Conservation (phyloP, 2,888 invertebrate species). For the Drosophila anomalata region DNA sequence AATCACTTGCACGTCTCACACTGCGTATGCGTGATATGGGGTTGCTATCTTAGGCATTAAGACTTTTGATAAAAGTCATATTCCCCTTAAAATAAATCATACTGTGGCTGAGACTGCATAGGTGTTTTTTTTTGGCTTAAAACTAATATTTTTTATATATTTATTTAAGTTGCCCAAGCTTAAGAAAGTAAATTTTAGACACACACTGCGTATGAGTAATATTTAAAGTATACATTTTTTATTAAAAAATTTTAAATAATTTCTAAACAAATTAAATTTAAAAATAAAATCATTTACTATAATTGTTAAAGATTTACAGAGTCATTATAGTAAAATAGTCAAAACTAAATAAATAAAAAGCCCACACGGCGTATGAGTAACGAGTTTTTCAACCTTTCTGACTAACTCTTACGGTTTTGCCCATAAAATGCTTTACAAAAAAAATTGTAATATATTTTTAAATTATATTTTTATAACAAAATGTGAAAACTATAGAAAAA, state of each 20-base stretch:
- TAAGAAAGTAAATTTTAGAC: background rate
- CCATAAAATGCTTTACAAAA: too few relatives aligned
- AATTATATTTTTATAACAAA: too few relatives aligned
- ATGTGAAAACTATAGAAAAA: too few relatives aligned
- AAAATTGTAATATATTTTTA: too few relatives aligned
- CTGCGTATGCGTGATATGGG: constrained; percentile 1
- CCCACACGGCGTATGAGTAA: too few relatives aligned
- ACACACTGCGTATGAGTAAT: background rate
- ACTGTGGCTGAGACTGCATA: too few relatives aligned
- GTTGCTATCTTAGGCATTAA: background rate
- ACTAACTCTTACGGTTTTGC: too few relatives aligned
- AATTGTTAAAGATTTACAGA: too few relatives aligned
- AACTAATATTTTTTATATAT: background rate
- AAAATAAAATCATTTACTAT: background rate
- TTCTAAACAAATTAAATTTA: background rate
- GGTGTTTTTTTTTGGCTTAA: background rate
- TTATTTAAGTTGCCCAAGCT: background rate
- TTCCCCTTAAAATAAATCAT: background rate
- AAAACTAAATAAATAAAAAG: too few relatives aligned
- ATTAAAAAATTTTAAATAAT: background rate
- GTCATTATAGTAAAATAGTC: too few relatives aligned
- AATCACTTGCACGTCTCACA: background rate
- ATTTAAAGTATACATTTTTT: background rate
- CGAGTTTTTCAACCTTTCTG: too few relatives aligned
- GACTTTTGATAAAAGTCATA: background rate